These are phyloP conservation scores for Microchirus variegatus DNA, from an alignment of 2,797 vertebrate genomes.

Conservation along the genomic window DNA sequence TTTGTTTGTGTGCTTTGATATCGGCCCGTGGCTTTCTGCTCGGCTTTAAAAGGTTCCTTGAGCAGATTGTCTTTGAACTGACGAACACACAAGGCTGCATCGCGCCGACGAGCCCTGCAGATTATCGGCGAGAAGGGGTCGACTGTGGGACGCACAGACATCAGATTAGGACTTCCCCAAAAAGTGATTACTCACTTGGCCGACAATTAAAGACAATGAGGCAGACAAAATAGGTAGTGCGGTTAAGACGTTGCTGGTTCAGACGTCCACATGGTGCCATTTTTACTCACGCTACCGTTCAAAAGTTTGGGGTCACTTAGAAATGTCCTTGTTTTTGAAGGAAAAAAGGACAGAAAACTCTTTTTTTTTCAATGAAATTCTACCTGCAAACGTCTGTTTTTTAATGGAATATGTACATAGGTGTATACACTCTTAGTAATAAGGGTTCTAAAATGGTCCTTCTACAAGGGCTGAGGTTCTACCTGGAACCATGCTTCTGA, in stretches of 20 bases:
- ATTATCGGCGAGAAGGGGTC: constrained; percentile 52
- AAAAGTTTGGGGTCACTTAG: too few species aligned
- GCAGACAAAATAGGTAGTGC: constrained; percentile 11
- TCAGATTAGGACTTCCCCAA: constrained; percentile 63
- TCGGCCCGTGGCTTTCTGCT: constrained; percentile 68
- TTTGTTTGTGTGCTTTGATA: constrained; percentile 81
- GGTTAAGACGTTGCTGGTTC: neutral
- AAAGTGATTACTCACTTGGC: constrained; percentile 52
- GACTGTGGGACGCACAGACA: constrained; percentile 35
- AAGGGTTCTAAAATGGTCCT: too few species aligned
- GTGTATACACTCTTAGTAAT: too few species aligned
- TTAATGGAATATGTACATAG: too few species aligned
- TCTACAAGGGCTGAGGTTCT: too few species aligned
- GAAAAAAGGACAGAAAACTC: too few species aligned
- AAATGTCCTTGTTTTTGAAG: too few species aligned
- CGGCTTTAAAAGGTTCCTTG: constrained; percentile 65
- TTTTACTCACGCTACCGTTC: too few species aligned
- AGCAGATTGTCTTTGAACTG: constrained; percentile 75
- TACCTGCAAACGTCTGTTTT: too few species aligned
- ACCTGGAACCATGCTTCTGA: too few species aligned
- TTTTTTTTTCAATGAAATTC: too few species aligned
- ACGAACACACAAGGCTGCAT: constrained; percentile 51
- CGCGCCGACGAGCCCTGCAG: constrained; percentile 38
- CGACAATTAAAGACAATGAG: constrained; percentile 32
- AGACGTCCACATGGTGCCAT: neutral